Evolutionary conservation across 2,888 invertebrate species (phyloP), one percentile per base, ranked within the genome.

Genomic region (Spatulosminthurus flaviceps): DNA sequence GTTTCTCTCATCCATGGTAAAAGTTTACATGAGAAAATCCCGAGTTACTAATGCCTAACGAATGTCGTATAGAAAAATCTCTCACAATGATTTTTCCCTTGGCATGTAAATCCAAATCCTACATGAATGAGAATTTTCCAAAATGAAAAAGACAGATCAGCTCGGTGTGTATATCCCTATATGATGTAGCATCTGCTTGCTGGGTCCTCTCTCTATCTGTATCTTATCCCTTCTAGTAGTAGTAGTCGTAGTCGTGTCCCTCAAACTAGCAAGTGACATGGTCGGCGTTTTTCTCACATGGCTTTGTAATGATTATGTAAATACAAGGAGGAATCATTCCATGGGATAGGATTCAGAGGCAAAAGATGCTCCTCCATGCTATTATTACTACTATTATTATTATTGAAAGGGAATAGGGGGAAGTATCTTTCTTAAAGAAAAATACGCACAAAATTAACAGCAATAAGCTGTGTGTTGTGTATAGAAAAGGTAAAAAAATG

Each of bases 131-230:
- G 51, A 72, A 71, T 51, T 51, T 51, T 72, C 43, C 26, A 51
- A 51, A 51, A 51, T 51, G 51, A 51, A 72, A 72, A 51, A 72
- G 72, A 72, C 72, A 72, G 72, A 72, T 72, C 72, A 72, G 51
- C 51, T 51, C 72, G 41, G 9, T 16, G 42, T 29, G 24, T 26
- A 29, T 51, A 29, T 70, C 70, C 24, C 16, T 29, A 13, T 28
- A 26, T 24, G 67, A 13, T 26, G 67, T 67, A 26, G 69, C 51
- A 72, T 72, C 72, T 72, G 24, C 22, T 43, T 28, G 26, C 51
- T 42, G 22, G n/a, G 64, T 24, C 26, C n/a, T n/a, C n/a, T n/a
- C n/a, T 60, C 16, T 60, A 9, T 60, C 60, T 22, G 5, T 22
- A 1, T 22, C 26, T 64, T 11, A 64, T 64, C 64, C 22, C 21